A percentile compares a stretch with the other conserved stretches of the same genome.
phyloP scores from a whole-genome alignment of 2,113 vertebrate genomes.

The Brienomyrus longianalis region DNA sequence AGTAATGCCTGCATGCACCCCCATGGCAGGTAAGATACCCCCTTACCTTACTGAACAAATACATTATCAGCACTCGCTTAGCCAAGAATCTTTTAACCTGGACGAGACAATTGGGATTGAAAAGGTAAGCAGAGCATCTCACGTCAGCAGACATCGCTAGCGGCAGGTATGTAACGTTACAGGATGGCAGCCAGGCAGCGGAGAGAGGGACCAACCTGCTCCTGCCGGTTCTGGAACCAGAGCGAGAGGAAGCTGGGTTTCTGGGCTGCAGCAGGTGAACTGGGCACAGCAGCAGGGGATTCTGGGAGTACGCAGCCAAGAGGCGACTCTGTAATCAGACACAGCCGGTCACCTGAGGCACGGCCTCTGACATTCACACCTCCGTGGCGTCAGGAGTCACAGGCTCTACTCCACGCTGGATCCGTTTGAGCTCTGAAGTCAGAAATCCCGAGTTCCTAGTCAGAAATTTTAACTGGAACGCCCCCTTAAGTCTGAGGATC shows the following conservation, averaged over 20 bases:
- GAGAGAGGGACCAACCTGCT: constrained; percentile 67
- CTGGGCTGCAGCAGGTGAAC: constrained; percentile 35
- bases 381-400: neutral
- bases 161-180: neutral
- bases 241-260: constrained; percentile 58
- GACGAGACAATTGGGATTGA: constrained; percentile 44
- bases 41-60: constrained; percentile 96
- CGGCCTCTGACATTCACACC: neutral
- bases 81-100: constrained; percentile 87
- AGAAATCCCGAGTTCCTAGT: no score
- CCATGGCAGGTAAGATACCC: neutral
- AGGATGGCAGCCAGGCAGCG: neutral
- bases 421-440: no score
- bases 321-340: constrained; percentile 46
- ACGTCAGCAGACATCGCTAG: neutral
- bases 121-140: neutral
- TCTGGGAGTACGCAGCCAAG: constrained; percentile 41
- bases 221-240: constrained; percentile 80
- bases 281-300: constrained; percentile 38
- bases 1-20: neutral
- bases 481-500: no score
- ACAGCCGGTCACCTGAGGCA: neutral
- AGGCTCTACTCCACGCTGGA: neutral
- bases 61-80: constrained; percentile 84
- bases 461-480: neutral